Conservation (phyloP, 2,113 vertebrate species). For the Dasypus novemcinctus region DNA sequence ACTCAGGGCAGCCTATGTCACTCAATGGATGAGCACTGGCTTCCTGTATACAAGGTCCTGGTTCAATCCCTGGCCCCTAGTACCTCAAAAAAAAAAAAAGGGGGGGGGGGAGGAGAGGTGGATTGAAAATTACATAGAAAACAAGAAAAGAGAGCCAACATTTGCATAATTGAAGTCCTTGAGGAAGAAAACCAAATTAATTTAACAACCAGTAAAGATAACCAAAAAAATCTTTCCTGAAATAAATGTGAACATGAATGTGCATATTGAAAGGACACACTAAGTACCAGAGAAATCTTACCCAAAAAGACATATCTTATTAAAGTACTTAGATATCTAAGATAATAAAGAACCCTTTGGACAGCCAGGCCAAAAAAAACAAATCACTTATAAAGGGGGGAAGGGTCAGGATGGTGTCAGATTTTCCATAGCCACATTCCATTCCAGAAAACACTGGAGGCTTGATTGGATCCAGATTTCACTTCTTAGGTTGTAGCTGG, state of each 20-base stretch:
- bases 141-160: neutral
- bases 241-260: neutral
- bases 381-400: neutral
- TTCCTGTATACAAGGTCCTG: too few species aligned
- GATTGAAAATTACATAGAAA: neutral
- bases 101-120: neutral
- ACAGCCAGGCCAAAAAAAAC: neutral
- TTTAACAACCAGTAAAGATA: neutral
- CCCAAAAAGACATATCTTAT: neutral
- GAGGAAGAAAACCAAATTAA: neutral
- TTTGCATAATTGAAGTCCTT: neutral
- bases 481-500: neutral
- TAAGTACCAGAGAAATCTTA: neutral
- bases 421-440: neutral
- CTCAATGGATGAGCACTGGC: too few species aligned
- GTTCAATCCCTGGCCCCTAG: too few species aligned
- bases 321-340: neutral
- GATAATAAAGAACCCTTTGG: neutral
- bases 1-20: too few species aligned
- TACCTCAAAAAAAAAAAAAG: too few species aligned
- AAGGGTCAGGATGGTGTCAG: neutral
- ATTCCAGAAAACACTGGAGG: neutral
- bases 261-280: neutral
- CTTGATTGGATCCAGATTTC: neutral
- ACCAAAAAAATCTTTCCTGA: neutral